phyloP scores from a whole-genome alignment of 2,888 invertebrate species.

The Parthenolecanium corni region DNA sequence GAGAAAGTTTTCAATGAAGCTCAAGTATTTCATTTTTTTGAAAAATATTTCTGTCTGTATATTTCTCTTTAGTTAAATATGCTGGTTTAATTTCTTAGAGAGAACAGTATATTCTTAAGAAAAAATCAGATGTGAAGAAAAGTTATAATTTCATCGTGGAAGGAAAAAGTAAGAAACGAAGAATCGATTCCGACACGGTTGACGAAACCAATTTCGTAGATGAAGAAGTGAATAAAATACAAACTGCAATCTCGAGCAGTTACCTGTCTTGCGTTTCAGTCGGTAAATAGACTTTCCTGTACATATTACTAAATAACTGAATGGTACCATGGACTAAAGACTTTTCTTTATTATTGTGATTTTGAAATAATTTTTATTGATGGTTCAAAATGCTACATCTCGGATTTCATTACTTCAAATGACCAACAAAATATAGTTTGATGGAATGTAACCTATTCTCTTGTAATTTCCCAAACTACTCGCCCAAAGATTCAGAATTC shows the following conservation, averaged over 20 bases:
- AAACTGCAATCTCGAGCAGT: not conserved
- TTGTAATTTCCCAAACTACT: too few relatives aligned
- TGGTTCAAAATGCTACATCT: too few relatives aligned
- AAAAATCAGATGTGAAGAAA: constrained; percentile 47
- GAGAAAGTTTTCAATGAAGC: not conserved
- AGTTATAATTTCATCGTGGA: constrained; percentile 8
- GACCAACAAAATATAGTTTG: too few relatives aligned
- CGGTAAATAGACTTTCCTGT: not conserved
- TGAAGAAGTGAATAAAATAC: constrained; percentile 9
- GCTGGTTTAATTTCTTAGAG: constrained; percentile 32
- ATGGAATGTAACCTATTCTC: too few relatives aligned
- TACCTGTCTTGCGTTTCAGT: not conserved
- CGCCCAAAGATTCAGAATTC: too few relatives aligned
- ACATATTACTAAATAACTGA: not conserved
- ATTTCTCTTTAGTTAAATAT: too few relatives aligned
- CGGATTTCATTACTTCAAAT: too few relatives aligned
- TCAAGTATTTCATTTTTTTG: not conserved
- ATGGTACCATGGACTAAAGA: too few relatives aligned
- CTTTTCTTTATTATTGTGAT: too few relatives aligned
- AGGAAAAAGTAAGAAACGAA: constrained; percentile 6
- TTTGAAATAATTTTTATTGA: too few relatives aligned
- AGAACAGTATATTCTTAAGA: constrained; percentile 41
- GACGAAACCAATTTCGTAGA: not conserved
- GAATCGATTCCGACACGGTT: not conserved
- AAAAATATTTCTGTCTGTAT: too few relatives aligned